These are phyloP conservation scores for Potorous gilbertii DNA, from an alignment of 2,797 vertebrate species.

Conservation along the genomic window DNA sequence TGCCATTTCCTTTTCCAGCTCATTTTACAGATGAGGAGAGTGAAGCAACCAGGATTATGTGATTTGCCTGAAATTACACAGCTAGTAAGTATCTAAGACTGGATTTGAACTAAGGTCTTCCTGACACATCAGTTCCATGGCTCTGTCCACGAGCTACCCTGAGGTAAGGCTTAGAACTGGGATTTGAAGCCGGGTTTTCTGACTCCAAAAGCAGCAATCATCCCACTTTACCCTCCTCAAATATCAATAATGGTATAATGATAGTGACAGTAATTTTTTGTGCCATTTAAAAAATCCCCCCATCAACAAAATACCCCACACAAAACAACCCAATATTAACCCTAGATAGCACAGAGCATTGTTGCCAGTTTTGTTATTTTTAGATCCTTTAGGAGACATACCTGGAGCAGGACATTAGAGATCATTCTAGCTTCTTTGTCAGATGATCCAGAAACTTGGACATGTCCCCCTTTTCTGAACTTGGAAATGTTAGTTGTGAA, in stretches of 20 bases:
- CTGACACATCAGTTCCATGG: no score
- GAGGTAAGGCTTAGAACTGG: neutral
- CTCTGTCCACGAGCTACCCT: no score
- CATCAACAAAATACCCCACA: neutral
- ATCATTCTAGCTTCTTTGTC: neutral
- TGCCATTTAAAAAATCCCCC: neutral
- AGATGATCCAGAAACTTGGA: conserved; percentile 19
- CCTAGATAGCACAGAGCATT: neutral
- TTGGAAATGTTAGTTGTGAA: conserved; percentile 22
- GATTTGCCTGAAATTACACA: neutral
- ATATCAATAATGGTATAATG: neutral
- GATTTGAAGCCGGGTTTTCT: neutral
- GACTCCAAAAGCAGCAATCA: neutral
- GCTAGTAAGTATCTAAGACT: neutral
- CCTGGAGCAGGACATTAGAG: neutral
- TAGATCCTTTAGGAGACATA: neutral
- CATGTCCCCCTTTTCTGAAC: neutral
- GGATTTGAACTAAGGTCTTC: neutral
- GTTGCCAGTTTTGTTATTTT: neutral
- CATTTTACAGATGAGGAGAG: neutral
- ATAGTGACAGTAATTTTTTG: neutral
- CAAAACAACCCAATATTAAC: neutral
- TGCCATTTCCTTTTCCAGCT: neutral
- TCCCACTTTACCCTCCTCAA: neutral
- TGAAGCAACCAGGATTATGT: neutral